Conservation (phyloP, 2,797 vertebrate species). For the Amblyopsis hoosieri region DNA sequence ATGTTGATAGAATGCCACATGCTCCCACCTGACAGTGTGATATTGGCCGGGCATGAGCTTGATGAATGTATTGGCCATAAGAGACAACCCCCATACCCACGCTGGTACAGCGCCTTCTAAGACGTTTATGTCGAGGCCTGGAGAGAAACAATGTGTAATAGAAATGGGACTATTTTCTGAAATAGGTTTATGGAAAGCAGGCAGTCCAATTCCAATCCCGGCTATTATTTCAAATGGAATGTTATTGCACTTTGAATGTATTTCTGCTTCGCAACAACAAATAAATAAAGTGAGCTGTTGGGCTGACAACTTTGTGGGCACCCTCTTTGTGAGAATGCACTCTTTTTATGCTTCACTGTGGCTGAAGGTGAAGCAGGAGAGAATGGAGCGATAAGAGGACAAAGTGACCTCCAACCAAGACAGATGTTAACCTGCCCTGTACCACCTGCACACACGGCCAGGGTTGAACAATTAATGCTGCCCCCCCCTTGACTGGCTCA, state of each 20-base stretch:
- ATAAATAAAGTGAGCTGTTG: slow-evolving; percentile 49
- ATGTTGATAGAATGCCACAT: slow-evolving; percentile 80
- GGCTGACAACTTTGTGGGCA: slow-evolving; percentile 59
- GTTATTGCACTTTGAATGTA: slow-evolving; percentile 43
- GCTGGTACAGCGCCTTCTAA: slow-evolving; percentile 51
- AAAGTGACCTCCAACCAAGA: slow-evolving; percentile 60
- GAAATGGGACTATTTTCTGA: slow-evolving; percentile 60
- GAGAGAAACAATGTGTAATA: slow-evolving; percentile 56
- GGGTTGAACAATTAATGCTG: slow-evolving; percentile 76
- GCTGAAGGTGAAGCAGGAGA: slow-evolving; percentile 50
- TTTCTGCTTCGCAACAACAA: slow-evolving; percentile 18
- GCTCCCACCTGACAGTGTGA: slow-evolving; percentile 77
- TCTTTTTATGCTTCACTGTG: slow-evolving; percentile 35
- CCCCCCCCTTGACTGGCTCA: slow-evolving; percentile 66
- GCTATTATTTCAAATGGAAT: slow-evolving; percentile 59
- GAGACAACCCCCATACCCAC: slow-evolving; percentile 62
- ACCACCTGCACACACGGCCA: slow-evolving; percentile 76
- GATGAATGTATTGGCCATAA: slow-evolving; percentile 81
- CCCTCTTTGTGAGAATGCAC: slow-evolving; percentile 28
- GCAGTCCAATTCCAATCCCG: slow-evolving; percentile 44
- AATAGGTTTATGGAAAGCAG: slow-evolving; percentile 67
- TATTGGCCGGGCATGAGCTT: slow-evolving; percentile 76
- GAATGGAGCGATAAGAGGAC: slow-evolving; percentile 7
- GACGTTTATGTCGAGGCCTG: slow-evolving; percentile 57
- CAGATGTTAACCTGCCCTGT: slow-evolving; percentile 61